phyloP scores from a whole-genome alignment of 1,140 invertebrate species.

The Drosophila bifasciata region DNA sequence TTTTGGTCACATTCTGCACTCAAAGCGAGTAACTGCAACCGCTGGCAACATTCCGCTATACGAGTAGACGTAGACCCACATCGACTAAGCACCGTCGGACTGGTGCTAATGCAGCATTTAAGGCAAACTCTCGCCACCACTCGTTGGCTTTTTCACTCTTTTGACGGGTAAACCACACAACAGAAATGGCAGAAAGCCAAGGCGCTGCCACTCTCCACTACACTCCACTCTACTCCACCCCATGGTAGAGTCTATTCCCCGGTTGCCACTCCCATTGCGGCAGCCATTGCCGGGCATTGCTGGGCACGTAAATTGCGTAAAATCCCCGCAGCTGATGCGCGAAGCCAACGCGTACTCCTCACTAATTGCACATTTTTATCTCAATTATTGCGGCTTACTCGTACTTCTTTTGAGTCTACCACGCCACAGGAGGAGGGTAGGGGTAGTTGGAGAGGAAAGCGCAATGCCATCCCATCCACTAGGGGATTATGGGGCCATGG shows the following conservation, averaged over 20 bases:
- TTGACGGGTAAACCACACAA: conserved; percentile 54
- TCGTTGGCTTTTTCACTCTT: conserved; percentile 21
- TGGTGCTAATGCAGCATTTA: conserved; percentile 52
- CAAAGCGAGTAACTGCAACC: conserved; percentile 25
- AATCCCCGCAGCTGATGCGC: conserved; percentile 55
- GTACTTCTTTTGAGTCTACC: conserved; percentile 36
- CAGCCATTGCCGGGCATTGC: conserved; percentile 11
- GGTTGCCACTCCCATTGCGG: conserved; percentile 3
- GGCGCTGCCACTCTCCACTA: conserved; percentile 21
- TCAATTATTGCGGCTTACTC: conserved; percentile 75
- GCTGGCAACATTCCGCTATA: conserved; percentile 32
- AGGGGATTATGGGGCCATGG: conserved; percentile 48
- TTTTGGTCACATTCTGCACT: conserved; percentile 24
- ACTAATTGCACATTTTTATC: conserved; percentile 80
- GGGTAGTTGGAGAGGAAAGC: neutral
- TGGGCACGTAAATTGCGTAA: conserved; percentile 66
- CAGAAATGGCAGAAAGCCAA: conserved; percentile 52
- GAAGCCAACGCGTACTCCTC: conserved; percentile 55
- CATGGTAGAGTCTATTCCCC: conserved; percentile 1
- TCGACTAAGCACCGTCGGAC: conserved; percentile 26
- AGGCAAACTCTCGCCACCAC: conserved; percentile 41
- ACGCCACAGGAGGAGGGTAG: neutral
- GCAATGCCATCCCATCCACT: conserved; percentile 18
- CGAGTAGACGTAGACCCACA: conserved; percentile 18
- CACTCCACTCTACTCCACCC: neutral